These are phyloP conservation scores for Micrastur ruficollis DNA, from an alignment of 2,797 vertebrate genomes.

Conservation along the genomic window DNA sequence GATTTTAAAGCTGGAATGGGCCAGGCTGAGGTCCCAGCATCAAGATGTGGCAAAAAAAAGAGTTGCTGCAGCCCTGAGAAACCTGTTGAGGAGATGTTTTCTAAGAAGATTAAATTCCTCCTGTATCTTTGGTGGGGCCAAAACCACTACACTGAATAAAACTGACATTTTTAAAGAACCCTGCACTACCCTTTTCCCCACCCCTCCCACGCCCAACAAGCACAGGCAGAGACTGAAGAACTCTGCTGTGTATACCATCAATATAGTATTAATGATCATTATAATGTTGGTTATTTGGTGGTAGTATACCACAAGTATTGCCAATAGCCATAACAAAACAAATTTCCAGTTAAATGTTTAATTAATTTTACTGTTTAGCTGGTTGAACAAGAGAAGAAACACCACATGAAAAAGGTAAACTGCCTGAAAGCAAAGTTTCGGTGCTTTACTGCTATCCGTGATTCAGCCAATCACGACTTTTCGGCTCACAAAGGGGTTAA, in stretches of 20 bases:
- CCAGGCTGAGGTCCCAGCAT: background rate
- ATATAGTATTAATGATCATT: background rate
- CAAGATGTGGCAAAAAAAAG: background rate
- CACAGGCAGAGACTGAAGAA: background rate
- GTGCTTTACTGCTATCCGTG: background rate
- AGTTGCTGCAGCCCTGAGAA: background rate
- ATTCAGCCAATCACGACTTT: background rate
- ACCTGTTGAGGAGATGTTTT: background rate
- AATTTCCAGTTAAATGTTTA: background rate
- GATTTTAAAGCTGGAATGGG: background rate
- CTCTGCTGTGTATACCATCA: background rate
- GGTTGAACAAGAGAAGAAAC: background rate
- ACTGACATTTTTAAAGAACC: background rate
- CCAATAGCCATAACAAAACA: background rate
- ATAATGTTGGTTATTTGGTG: background rate
- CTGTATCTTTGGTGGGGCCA: background rate
- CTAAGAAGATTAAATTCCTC: background rate
- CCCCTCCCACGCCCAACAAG: background rate
- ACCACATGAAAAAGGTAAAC: background rate
- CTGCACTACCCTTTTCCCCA: background rate
- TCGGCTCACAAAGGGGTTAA: slow-evolving; percentile 23
- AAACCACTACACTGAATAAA: background rate
- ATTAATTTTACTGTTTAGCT: background rate
- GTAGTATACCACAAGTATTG: background rate
- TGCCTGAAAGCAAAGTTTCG: background rate